Evolutionary conservation across 2,888 invertebrate species (phyloP).

Genomic region (Leptinotarsa haldemani): DNA sequence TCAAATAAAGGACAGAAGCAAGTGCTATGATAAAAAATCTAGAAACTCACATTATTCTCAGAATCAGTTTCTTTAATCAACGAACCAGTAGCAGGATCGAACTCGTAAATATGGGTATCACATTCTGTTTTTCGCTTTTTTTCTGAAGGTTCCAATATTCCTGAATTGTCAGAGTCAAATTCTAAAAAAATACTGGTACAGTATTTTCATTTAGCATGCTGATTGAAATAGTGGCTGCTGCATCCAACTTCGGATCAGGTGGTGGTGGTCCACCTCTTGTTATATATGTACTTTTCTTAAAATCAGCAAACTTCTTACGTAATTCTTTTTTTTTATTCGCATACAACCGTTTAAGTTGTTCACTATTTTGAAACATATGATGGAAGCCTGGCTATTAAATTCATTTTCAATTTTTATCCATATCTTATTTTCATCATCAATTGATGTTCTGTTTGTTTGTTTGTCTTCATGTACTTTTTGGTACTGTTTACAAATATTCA

Average conservation of each 20-base stretch:
- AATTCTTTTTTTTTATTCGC: conserved; percentile 8
- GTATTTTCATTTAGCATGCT: conserved; percentile 14
- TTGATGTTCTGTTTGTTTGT: neutral
- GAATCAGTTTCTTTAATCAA: neutral
- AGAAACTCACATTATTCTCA: conserved; percentile 16
- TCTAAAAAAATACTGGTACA: conserved; percentile 15
- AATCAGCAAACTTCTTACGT: conserved; percentile 14
- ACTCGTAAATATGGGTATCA: conserved; percentile 14
- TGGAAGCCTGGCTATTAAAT: conserved; percentile 4
- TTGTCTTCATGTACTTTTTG: neutral
- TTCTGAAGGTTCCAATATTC: conserved; percentile 4
- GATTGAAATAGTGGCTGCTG: conserved; percentile 13
- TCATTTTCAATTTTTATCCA: neutral
- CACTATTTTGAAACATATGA: conserved; percentile 8
- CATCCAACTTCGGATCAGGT: conserved; percentile 11
- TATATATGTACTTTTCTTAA: conserved; percentile 8
- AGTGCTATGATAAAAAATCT: conserved; percentile 14
- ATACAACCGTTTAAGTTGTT: conserved; percentile 1
- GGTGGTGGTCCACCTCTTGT: conserved; percentile 17
- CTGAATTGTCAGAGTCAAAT: conserved; percentile 17
- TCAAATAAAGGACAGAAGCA: neutral
- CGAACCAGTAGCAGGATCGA: conserved; percentile 4
- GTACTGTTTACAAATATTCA: neutral
- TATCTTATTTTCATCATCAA: neutral
- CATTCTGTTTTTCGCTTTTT: conserved; percentile 11